Evolutionary conservation across 2,888 invertebrate species (phyloP), one percentile per base, ranked within the genome.

Genomic region (Amphipyra berbera): DNA sequence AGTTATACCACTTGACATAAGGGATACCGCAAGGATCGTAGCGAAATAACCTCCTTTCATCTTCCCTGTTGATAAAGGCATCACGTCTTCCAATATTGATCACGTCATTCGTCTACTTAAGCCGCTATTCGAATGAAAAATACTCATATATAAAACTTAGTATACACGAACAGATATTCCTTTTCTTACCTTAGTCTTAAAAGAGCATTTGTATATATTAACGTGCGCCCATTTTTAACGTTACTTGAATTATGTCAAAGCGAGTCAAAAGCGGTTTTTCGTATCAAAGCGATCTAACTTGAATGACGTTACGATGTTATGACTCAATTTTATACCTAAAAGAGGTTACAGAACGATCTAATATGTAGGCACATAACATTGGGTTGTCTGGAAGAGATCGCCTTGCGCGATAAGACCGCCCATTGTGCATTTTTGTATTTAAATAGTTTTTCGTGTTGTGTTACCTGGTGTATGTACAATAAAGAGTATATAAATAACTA

Each of bases 71-170:
- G 61, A 77, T 70, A 73, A 70, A 67, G 66, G 60, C 57, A 62
- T 76, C 73, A 73, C 74, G 67, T 73, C 12, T 30, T 50, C 49
- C 45, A 13, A 58, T 67, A 76, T 73, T 73, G 74, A 77, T 73
- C 52, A 64, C 50, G 56, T 60, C 65, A 69, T 77, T 64, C 59
- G 50, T 75, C 74, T 48, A 57, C 59, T 35, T 55, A 55, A 60
- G 59, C 57, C 49, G 7, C 59, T 35, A 61, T 50, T 12, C 9
- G 27, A 54, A 61, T 63, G 35, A 57, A 66, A 45, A 46, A 77
- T 69, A 60, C 66, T 21, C 30, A 44, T 54, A 46, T 6, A 27
- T 37, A 45, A n/a, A n/a, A n/a, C n/a, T n/a, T n/a, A n/a, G n/a
- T n/a, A n/a, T n/a, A n/a, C n/a, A 15, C 8, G 12, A 44, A 33